Evolutionary conservation across 2,113 vertebrate genomes (phyloP), one percentile per base, ranked within the genome.

Genomic region (Trichomycterus rosablanca): DNA sequence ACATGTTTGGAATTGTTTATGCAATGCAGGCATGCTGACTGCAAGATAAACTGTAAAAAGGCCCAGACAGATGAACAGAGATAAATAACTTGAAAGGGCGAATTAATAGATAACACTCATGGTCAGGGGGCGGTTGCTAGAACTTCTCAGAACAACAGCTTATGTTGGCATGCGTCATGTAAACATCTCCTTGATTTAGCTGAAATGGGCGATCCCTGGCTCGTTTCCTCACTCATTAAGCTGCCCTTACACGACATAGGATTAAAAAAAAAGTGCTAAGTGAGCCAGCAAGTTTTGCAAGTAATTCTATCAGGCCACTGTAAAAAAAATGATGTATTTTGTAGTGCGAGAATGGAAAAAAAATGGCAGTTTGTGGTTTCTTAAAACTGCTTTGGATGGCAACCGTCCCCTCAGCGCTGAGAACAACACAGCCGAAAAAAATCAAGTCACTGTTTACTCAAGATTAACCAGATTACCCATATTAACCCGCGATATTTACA

Each of bases 1-100:
- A 67, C 77, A 72, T 80, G 45, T 67, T 67, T 72, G 73, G 76
- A 75, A 75, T 81, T 85, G 71, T 40, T 69, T 84, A 85, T 81
- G 75, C 53, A 65, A 63, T 52, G 55, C 59, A 59, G 80, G 74
- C 35, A 54, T 68, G 66, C 74, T 77, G 81, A 76, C n/a, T n/a
- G n/a, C n/a, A n/a, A n/a, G n/a, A n/a, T 71, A 46, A 67, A 71
- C 74, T 48, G 55, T 86, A 81, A 85, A 78, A 70, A 73, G 70
- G 77, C 67, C 83, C 76, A 82, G 35, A 45, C 37, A 71, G 73
- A 34, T 22, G 12, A 60, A 65, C n/a, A 42, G 7, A 39, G 30
- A 51, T 56, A 63, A 59, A 59, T 61, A 63, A 52, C 58, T 58
- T n/a, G n/a, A n/a, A n/a, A n/a, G n/a, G n/a, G n/a, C n/a, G n/a